A percentile compares a stretch with the other conserved stretches of the same genome.
Conservation (phyloP, 2,888 invertebrate species). For the Drosophila anomalata region DNA sequence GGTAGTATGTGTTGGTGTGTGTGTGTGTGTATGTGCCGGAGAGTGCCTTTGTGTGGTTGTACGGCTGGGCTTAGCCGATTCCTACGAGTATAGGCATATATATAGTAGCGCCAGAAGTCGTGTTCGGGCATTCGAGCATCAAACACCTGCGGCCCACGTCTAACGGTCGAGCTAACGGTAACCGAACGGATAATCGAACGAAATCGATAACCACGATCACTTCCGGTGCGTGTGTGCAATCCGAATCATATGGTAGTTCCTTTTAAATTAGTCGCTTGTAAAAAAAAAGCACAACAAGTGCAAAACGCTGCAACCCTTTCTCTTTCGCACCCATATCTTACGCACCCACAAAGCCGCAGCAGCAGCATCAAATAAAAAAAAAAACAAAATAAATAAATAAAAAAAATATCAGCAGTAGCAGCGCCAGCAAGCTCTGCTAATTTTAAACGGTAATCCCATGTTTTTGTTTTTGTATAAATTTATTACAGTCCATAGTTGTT, state of each 20-base stretch:
- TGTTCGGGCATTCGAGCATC: slow-evolving; percentile 64
- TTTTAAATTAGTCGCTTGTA: slow-evolving; percentile 14
- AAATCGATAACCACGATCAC: slow-evolving; percentile 34
- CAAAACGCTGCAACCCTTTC: slow-evolving; percentile 19
- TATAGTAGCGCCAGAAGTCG: slow-evolving; percentile 73
- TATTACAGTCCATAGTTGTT: slow-evolving; percentile 25
- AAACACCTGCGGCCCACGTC: slow-evolving; percentile 53
- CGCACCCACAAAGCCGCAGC: slow-evolving; percentile 60
- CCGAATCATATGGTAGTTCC: slow-evolving; percentile 24
- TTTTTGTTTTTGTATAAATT: slow-evolving; percentile 47
- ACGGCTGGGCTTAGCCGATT: slow-evolving; percentile 48
- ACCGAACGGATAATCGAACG: slow-evolving; percentile 27
- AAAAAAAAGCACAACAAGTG: slow-evolving; percentile 14
- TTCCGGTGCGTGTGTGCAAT: slow-evolving; percentile 56
- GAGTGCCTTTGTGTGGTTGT: slow-evolving; percentile 29
- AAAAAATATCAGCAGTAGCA: slow-evolving; percentile 43
- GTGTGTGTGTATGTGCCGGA: slow-evolving; percentile 17
- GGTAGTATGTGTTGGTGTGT: slow-evolving; percentile 10
- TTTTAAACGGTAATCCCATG: slow-evolving; percentile 74
- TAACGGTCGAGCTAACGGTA: slow-evolving; percentile 38
- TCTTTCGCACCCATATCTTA: slow-evolving; percentile 46
- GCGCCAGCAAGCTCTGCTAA: slow-evolving; percentile 57
- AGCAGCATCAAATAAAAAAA: slow-evolving; percentile 37
- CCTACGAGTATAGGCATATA: slow-evolving; percentile 59
- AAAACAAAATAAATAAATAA: slow-evolving; percentile 44